Conservation (phyloP, 2,888 invertebrate species). For the Hyposoter dolosus region DNA sequence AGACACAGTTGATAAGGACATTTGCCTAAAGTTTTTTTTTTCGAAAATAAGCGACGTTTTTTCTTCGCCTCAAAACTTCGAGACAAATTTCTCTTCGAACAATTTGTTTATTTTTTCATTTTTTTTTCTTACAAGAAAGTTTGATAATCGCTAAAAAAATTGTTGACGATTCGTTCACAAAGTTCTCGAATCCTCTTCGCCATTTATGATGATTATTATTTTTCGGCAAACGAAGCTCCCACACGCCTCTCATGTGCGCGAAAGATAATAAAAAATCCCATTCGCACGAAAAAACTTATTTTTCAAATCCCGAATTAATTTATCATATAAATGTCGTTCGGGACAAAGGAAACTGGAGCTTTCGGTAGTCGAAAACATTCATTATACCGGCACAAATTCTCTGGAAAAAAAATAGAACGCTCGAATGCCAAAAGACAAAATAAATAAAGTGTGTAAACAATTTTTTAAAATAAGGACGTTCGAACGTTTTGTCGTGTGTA, state of each 20-base stretch:
- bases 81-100: too few species aligned
- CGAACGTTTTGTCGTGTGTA: constrained; percentile 21
- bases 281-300: not conserved
- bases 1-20: not conserved
- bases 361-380: not conserved
- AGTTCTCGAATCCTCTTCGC: not conserved
- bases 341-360: not conserved
- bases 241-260: not conserved
- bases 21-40: not conserved
- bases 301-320: not conserved
- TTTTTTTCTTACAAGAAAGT: too few species aligned
- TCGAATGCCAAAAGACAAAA: not conserved
- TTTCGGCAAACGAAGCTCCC: not conserved
- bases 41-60: too few species aligned
- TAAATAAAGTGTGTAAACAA: not conserved
- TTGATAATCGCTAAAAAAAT: too few species aligned
- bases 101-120: too few species aligned
- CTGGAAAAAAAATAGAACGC: not conserved
- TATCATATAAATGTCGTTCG: not conserved
- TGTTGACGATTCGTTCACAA: too few species aligned
- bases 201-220: not conserved
- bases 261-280: not conserved
- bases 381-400: not conserved
- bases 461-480: not conserved
- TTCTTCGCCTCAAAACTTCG: too few species aligned